Percentiles rank a stretch among this genome's conserved stretches.
phyloP scores from a whole-genome alignment of 2,113 vertebrate species.

The Macrotis lagotis region DNA sequence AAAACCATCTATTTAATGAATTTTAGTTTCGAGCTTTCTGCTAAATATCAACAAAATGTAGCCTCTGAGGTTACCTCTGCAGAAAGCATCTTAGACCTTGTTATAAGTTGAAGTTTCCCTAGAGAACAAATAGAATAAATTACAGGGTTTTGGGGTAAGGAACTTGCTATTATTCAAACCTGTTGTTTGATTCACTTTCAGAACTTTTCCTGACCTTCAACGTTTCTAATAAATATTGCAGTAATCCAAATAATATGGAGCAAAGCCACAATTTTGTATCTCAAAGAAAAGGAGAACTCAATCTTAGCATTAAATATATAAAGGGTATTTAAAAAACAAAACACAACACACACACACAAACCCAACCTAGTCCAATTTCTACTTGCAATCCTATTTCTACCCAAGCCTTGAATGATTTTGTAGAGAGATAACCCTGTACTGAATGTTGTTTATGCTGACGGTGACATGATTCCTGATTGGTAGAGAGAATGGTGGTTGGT shows the following conservation, averaged over 20 bases:
- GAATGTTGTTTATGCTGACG: not conserved
- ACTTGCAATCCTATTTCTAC: not conserved
- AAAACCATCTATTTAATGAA: not conserved
- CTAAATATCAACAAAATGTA: not conserved
- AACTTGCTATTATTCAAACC: not conserved
- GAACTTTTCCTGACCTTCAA: not conserved
- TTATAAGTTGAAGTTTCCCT: not conserved
- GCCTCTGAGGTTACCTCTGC: not conserved
- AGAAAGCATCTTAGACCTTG: not conserved
- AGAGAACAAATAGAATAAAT: not conserved
- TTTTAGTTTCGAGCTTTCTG: not conserved
- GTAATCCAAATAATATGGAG: not conserved
- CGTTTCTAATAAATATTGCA: not conserved
- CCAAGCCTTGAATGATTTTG: not conserved
- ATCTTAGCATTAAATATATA: not conserved
- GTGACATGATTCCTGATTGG: not conserved
- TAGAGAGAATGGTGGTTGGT: not conserved
- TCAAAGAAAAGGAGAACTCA: not conserved
- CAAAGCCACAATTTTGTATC: not conserved
- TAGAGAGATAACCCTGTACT: not conserved
- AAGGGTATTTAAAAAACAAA: not conserved
- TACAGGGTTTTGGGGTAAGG: not conserved
- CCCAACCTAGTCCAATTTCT: not conserved
- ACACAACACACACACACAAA: no score
- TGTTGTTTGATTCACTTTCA: not conserved